Percentiles rank a stretch among this genome's conserved stretches.
phyloP scores from a whole-genome alignment of 53 echinoderm and acorn worm species.

The Luidia sarsii region DNA sequence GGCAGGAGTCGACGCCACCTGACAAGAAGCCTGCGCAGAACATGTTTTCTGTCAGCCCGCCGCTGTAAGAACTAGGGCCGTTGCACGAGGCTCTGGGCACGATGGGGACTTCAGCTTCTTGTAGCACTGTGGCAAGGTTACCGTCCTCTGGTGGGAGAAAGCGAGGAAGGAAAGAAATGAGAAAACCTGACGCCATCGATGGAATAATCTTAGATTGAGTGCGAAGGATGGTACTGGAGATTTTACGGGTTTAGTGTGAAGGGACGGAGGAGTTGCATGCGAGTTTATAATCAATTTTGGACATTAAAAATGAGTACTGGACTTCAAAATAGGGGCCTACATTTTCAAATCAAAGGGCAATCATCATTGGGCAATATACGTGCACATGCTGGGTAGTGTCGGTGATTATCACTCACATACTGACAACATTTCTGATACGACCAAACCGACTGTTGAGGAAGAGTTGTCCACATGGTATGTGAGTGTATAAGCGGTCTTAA shows the following conservation, averaged over 20 bases:
- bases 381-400: no score
- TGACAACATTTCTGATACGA: no score
- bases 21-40: constrained; percentile 39
- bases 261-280: background rate
- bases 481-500: no score
- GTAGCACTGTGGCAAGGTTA: background rate
- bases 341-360: no score
- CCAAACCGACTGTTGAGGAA: no score
- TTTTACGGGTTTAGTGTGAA: background rate
- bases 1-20: constrained; percentile 43
- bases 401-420: no score
- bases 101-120: constrained; percentile 33
- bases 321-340: no score
- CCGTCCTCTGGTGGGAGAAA: constrained; percentile 29
- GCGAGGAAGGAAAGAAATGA: background rate
- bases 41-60: constrained; percentile 13
- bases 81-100: background rate
- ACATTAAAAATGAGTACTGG: no score
- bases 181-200: background rate
- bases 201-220: background rate
- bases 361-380: no score
- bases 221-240: no score
- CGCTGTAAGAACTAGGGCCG: background rate
- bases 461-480: no score
- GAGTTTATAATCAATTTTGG: no score